A percentile compares a stretch with the other conserved stretches of the same genome.
Conservation (phyloP, 2,113 vertebrate genomes). For the Misgurnus mizolepis region DNA sequence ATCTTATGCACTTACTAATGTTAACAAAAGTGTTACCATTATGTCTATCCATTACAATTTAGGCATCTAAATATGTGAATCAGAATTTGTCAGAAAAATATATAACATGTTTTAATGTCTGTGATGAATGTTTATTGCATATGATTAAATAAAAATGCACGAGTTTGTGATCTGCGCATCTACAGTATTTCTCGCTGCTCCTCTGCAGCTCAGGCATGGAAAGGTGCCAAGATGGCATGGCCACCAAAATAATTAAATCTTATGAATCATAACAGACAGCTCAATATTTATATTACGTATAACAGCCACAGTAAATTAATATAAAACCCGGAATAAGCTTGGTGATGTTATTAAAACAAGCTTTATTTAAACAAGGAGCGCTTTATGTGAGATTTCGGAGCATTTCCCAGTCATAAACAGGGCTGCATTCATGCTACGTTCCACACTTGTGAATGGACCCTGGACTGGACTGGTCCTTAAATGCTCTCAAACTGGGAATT, state of each 20-base stretch:
- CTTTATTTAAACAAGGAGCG: slow-evolving; percentile 36
- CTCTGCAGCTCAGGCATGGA: background rate
- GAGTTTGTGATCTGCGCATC: background rate
- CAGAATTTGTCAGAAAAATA: too few species aligned
- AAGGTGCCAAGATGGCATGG: background rate
- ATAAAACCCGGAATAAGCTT: slow-evolving; percentile 16
- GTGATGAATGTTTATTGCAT: background rate
- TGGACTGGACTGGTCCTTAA: slow-evolving; percentile 3
- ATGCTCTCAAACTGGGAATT: slow-evolving; percentile 28
- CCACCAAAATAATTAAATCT: background rate
- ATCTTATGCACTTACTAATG: too few species aligned
- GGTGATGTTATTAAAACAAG: slow-evolving; percentile 23
- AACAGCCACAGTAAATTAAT: slow-evolving; percentile 12
- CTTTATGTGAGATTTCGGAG: slow-evolving; percentile 17
- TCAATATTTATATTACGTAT: background rate
- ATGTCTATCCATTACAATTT: too few species aligned
- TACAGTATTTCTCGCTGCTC: background rate
- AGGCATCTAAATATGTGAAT: too few species aligned
- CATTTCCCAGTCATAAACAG: slow-evolving; percentile 29
- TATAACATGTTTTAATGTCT: too few species aligned
- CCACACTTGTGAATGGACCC: slow-evolving; percentile 4
- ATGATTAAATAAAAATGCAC: background rate
- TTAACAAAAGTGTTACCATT: too few species aligned
- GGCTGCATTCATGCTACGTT: slow-evolving; percentile 29
- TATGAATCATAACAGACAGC: background rate